phyloP scores from a whole-genome alignment of 92 coral and sea anemone genomes.

The Parazoanthus swiftii region DNA sequence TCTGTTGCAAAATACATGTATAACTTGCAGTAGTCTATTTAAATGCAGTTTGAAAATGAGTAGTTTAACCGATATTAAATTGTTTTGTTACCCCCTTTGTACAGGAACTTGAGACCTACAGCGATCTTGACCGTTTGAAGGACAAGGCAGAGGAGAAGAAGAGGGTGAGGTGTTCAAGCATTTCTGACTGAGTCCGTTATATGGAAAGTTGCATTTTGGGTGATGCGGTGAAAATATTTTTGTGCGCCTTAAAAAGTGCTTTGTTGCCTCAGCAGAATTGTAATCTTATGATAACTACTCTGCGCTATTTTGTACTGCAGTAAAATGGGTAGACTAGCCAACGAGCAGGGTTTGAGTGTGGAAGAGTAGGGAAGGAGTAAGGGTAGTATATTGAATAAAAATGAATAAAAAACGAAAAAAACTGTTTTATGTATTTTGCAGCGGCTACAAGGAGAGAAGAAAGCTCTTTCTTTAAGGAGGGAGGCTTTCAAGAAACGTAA shows the following conservation, averaged over 20 bases:
- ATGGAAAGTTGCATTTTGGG: neutral
- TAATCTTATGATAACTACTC: neutral
- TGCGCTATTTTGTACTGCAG: neutral
- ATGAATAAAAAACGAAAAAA: neutral
- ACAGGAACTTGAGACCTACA: constrained; percentile 85
- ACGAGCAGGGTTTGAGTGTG: neutral
- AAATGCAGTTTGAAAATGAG: too few species aligned
- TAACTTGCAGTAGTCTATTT: too few species aligned
- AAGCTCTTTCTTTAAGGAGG: constrained; percentile 70
- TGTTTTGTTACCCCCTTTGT: neutral
- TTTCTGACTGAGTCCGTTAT: neutral
- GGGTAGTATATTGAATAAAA: too few species aligned
- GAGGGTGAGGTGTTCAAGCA: constrained; percentile 53
- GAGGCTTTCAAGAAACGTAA: constrained; percentile 84
- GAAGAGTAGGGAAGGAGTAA: neutral
- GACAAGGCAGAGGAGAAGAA: constrained; percentile 91
- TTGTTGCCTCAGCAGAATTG: too few species aligned
- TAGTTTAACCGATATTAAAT: too few species aligned
- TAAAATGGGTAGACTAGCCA: too few species aligned
- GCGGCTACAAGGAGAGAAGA: constrained; percentile 87
- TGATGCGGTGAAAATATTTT: too few species aligned
- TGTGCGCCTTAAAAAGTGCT: too few species aligned
- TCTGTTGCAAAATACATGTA: too few species aligned
- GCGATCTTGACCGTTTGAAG: constrained; percentile 82
- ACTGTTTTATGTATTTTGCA: neutral